These are phyloP conservation scores for Dryobates pubescens DNA, from an alignment of 2,797 vertebrate species.

Conservation along the genomic window DNA sequence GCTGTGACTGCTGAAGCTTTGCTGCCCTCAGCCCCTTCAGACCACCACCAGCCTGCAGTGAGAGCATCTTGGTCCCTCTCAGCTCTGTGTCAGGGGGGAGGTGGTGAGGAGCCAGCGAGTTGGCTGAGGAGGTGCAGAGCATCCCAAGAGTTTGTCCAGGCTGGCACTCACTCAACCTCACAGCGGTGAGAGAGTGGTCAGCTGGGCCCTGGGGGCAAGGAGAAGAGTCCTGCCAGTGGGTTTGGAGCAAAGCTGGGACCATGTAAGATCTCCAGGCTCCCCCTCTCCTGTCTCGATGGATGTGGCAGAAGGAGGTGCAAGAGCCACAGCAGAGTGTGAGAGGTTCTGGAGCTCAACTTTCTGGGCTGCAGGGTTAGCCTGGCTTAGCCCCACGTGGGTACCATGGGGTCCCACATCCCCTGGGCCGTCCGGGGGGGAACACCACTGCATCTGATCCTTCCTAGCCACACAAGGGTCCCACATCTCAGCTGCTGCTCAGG, in stretches of 20 bases:
- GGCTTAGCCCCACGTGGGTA: fast-evolving
- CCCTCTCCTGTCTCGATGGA: neutral
- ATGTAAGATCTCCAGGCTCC: neutral
- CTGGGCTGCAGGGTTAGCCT: neutral
- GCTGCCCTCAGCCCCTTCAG: neutral
- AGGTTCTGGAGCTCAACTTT: neutral
- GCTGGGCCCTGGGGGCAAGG: neutral
- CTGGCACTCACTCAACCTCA: neutral
- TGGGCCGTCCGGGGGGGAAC: fast-evolving
- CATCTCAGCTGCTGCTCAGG: neutral
- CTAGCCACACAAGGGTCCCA: neutral
- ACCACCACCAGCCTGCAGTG: fast-evolving
- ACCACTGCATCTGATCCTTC: neutral
- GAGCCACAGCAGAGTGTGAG: fast-evolving
- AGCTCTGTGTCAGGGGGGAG: neutral
- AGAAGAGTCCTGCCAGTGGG: neutral
- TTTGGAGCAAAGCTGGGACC: neutral
- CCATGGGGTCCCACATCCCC: fast-evolving
- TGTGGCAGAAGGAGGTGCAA: fast-evolving
- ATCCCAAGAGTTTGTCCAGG: neutral
- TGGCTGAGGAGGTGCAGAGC: neutral
- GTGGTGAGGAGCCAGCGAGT: neutral
- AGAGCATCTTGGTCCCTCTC: neutral
- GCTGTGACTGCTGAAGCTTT: neutral
- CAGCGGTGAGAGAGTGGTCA: fast-evolving